Evolutionary conservation across 2,113 vertebrate species (phyloP).

Genomic region (Mobula birostris): DNA sequence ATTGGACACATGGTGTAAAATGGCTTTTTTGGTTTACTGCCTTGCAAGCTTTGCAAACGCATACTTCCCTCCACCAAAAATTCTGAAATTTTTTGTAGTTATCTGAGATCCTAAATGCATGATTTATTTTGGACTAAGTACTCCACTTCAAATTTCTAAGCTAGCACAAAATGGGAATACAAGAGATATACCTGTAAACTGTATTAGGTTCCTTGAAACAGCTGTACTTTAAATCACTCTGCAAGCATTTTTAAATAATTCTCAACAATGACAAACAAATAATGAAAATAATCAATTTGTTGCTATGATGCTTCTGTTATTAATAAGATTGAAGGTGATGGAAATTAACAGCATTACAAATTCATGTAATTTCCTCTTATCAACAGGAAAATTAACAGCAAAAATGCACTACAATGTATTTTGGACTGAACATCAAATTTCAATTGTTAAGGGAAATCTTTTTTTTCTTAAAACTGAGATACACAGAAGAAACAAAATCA

Average conservation of each 20-base stretch:
- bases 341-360: neutral
- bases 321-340: neutral
- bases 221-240: neutral
- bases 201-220: no score
- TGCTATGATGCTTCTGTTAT: neutral
- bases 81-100: neutral
- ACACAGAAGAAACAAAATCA: neutral
- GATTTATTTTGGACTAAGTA: neutral
- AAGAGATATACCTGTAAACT: neutral
- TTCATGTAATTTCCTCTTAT: neutral
- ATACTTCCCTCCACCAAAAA: neutral
- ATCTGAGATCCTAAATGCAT: neutral
- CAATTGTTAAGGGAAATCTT: neutral
- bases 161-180: neutral
- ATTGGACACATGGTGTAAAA: neutral
- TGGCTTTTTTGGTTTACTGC: neutral
- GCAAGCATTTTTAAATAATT: neutral
- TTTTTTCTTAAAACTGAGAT: neutral
- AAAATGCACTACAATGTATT: neutral
- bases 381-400: neutral
- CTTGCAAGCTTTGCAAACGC: neutral
- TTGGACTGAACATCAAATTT: neutral
- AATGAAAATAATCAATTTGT: neutral
- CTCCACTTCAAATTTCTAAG: neutral
- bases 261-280: neutral